Base-by-base conservation (phyloP, 2,888 invertebrate genomes). In the Peribatodes rhomboidaria region DNA sequence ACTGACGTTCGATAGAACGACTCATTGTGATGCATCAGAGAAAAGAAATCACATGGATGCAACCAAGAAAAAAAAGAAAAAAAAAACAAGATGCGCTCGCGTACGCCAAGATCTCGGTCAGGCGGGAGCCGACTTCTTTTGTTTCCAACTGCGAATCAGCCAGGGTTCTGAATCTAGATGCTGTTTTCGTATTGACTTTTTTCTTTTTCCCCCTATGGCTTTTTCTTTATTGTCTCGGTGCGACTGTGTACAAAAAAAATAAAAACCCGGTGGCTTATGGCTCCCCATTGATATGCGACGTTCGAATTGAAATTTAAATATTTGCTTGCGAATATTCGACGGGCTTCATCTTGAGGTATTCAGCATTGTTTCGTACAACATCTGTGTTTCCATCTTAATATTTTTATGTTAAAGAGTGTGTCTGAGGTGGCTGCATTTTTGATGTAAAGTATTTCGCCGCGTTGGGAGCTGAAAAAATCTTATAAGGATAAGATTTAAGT, bases 241-340 rank as follows among this genome's bases (percentile, higher is more conserved):
- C 87, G 82, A 85, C 79, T 88, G 86, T 82, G 82, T 76, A 81
- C 84, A 83, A 84, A 86, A 85, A 89, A 84, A 87, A 82, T 81
- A 87, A 88, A 86, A 85, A 80, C 82, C 86, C 89, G 90, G 92
- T 93, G 92, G 92, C 92, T 93, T 93, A 93, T 93, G 92, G 92
- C 87, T 90, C 90, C 89, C 92, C 92, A 93, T 93, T 93, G 92
- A 92, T 93, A 93, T 93, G 92, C 92, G 90, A 89, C 88, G 87
- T 89, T 91, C 90, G 91, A 88, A 91, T 91, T 90, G 91, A 92
- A 92, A 93, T 92, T 93, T 92, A 92, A 93, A 93, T 93, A 93
- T 92, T 91, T 93, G 89, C 90, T 88, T 81, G 85, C 83, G 77
- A 65, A 65, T 88, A 87, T 87, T 86, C 87, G 86, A 88, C 85